Evolutionary conservation across 2,888 invertebrate species (phyloP).

Genomic region (Archips crataeganus): DNA sequence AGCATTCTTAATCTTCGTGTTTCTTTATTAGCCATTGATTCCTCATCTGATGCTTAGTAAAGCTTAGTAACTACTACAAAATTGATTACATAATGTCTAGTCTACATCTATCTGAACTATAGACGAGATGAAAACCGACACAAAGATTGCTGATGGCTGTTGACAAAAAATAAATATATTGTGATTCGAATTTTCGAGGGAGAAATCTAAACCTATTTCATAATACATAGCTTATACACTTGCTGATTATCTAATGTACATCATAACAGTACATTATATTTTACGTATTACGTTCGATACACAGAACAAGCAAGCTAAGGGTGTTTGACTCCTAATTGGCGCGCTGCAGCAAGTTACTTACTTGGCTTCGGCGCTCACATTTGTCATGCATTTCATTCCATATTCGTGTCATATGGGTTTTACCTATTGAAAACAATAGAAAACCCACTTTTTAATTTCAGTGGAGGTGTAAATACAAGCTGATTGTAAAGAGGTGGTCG

Average conservation of each 20-base stretch:
- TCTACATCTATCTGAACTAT: too few relatives aligned
- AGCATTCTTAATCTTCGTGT: too few relatives aligned
- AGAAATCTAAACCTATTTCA: background rate
- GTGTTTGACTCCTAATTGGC: conserved; percentile 44
- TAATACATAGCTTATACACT: background rate
- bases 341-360: conserved; percentile 45
- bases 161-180: too few relatives aligned
- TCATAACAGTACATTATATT: background rate
- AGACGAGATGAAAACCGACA: too few relatives aligned
- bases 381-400: conserved; percentile 28
- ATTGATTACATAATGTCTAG: too few relatives aligned
- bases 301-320: conserved; percentile 17
- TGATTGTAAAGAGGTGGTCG: too few relatives aligned
- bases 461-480: background rate
- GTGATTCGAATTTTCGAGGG: background rate
- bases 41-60: too few relatives aligned
- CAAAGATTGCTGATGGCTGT: too few relatives aligned
- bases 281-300: background rate
- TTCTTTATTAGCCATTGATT: too few relatives aligned
- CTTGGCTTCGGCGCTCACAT: conserved; percentile 44
- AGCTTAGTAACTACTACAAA: too few relatives aligned
- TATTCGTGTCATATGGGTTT: conserved; percentile 1
- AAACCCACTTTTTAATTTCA: background rate
- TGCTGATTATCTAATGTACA: background rate
- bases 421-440: background rate